phyloP scores from a whole-genome alignment of 2,797 vertebrate genomes.

The Columba guinea region DNA sequence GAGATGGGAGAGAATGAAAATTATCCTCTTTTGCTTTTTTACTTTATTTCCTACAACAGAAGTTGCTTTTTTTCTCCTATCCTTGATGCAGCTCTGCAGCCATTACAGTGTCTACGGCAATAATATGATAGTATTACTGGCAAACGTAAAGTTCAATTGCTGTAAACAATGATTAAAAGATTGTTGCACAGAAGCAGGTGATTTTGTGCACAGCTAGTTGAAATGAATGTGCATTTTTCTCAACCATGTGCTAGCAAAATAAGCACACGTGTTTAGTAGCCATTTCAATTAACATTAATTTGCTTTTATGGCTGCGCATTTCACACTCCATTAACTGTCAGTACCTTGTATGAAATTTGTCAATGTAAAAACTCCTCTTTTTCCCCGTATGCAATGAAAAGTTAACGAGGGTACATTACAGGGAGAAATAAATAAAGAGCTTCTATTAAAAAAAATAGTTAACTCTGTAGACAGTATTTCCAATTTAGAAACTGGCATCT shows the following conservation, averaged over 20 bases:
- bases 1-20: background rate
- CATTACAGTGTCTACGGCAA: background rate
- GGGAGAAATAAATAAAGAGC: background rate
- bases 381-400: background rate
- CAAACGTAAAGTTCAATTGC: background rate
- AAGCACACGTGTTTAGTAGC: background rate
- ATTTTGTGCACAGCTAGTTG: background rate
- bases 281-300: background rate
- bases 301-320: background rate
- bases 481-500: background rate
- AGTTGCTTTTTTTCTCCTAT: background rate
- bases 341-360: background rate
- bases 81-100: background rate
- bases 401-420: rapidly evolving
- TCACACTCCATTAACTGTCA: background rate
- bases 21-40: background rate
- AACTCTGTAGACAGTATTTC: background rate
- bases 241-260: background rate
- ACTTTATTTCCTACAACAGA: background rate
- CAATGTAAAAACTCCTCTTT: background rate
- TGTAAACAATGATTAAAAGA: background rate
- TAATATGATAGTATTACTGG: background rate
- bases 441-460: background rate
- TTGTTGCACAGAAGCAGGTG: background rate
- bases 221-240: background rate